Evolutionary conservation across 2,113 vertebrate species (phyloP), one percentile per base, ranked within the genome.

Genomic region (Hiodon alosoides): DNA sequence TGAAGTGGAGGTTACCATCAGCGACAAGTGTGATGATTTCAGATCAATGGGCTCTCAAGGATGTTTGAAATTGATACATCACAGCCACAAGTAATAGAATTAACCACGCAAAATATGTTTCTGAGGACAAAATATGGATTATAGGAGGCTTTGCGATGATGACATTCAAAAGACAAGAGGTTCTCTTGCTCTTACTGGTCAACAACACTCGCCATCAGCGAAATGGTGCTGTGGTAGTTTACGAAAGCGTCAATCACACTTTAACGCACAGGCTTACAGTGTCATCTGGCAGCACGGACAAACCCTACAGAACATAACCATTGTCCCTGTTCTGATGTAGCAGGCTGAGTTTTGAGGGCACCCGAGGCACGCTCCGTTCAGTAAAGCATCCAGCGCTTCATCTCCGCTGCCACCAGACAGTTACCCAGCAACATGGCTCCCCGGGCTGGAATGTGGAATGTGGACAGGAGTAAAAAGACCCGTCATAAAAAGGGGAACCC

Each of bases 81-180:
- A 55, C 55, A 71, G 60, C 48, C 47, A 31, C 13, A 14, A 60
- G 55, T 14, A 50, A 55, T 50, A 55, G 70, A 71, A 59, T 71
- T 59, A 52, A 60, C 57, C 11, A 14, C 13, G 7, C 55, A n/a
- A 59, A 71, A 60, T 13, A 13, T 59, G 70, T n/a, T 71, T 55
- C 47, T 47, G 1, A 13, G 31, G 70, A 57, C 54, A 70, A 46
- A 8, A 55, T 7, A 71, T n/a, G 13, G 55, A 46, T 60, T 59
- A 10, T 48, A 11, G 46, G 54, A 71, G 46, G 70, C 70, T 71
- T 60, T n/a, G 53, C 47, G 31, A 11, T 31, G 6, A 14, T 31
- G 54, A 59, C 46, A 58, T 71, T 60, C 60, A 57, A 31, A 71
- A 71, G 70, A 71, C 60, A 54, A 71, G 55, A 71, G 53, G 70